phyloP scores from a whole-genome alignment of 1,140 invertebrate genomes.

The Zaprionus gabonicus region DNA sequence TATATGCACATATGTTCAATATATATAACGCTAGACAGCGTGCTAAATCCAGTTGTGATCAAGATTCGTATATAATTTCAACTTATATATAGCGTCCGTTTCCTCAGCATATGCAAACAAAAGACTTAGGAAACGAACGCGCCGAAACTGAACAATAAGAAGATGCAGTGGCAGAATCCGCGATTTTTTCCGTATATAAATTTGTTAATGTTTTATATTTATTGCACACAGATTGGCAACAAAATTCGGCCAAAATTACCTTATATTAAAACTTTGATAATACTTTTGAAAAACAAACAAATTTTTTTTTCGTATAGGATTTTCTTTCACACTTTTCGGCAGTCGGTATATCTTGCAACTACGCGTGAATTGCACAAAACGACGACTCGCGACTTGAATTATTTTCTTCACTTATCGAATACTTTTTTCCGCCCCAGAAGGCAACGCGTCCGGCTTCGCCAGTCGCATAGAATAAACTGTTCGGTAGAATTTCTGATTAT shows the following conservation, averaged over 20 bases:
- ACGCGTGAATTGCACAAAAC: slow-evolving; percentile 62
- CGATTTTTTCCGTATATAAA: slow-evolving; percentile 1
- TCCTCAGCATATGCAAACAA: slow-evolving; percentile 66
- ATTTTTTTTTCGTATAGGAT: neutral
- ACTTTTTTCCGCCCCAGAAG: slow-evolving; percentile 25
- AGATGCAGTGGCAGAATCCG: slow-evolving; percentile 37
- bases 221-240: neutral
- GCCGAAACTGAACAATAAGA: slow-evolving; percentile 40
- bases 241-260: slow-evolving; percentile 10
- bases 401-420: neutral
- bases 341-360: slow-evolving; percentile 69
- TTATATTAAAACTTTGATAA: slow-evolving; percentile 1
- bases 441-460: slow-evolving; percentile 64
- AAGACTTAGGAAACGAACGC: slow-evolving; percentile 79
- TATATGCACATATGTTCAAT: neutral
- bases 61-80: slow-evolving; percentile 61
- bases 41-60: slow-evolving; percentile 79
- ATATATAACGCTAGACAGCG: slow-evolving; percentile 46
- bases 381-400: slow-evolving; percentile 29
- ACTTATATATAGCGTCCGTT: slow-evolving; percentile 50
- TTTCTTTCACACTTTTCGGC: neutral
- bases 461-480: slow-evolving; percentile 77
- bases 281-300: neutral
- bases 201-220: neutral
- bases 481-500: slow-evolving; percentile 80